Conservation (phyloP, 2,797 vertebrate species). For the Huso huso region DNA sequence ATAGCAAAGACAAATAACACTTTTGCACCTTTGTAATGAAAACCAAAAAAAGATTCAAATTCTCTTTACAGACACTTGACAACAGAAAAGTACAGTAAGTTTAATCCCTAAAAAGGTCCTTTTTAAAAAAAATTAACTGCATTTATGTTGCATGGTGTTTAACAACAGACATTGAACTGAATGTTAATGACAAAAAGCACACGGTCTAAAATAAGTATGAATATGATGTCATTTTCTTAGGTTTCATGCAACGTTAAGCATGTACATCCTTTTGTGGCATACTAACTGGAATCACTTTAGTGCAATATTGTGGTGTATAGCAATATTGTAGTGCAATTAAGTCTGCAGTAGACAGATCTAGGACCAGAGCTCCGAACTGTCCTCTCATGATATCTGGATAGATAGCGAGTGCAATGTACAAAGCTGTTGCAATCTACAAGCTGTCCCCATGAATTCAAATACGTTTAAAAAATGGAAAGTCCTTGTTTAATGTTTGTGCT, state of each 20-base stretch:
- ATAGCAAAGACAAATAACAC: no score
- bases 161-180: conserved; percentile 33
- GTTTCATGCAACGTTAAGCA: conserved; percentile 62
- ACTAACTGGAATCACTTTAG: conserved; percentile 51
- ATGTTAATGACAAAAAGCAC: conserved; percentile 48
- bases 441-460: conserved; percentile 52
- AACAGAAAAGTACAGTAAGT: no score
- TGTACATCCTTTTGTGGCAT: conserved; percentile 52
- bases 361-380: conserved; percentile 46
- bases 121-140: no score
- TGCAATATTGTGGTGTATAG: conserved; percentile 52
- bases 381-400: conserved; percentile 53
- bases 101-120: no score
- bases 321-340: conserved; percentile 50
- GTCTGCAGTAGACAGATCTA: conserved; percentile 43
- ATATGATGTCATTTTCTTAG: conserved; percentile 51
- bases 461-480: conserved; percentile 33
- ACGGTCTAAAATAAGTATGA: conserved; percentile 53
- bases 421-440: conserved; percentile 51
- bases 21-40: no score
- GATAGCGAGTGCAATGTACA: conserved; percentile 44
- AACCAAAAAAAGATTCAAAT: no score
- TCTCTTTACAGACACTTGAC: no score
- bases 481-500: conserved; percentile 51
- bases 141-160: no score